Conservation (phyloP, 2,888 invertebrate genomes). For the Mystacides longicornis region DNA sequence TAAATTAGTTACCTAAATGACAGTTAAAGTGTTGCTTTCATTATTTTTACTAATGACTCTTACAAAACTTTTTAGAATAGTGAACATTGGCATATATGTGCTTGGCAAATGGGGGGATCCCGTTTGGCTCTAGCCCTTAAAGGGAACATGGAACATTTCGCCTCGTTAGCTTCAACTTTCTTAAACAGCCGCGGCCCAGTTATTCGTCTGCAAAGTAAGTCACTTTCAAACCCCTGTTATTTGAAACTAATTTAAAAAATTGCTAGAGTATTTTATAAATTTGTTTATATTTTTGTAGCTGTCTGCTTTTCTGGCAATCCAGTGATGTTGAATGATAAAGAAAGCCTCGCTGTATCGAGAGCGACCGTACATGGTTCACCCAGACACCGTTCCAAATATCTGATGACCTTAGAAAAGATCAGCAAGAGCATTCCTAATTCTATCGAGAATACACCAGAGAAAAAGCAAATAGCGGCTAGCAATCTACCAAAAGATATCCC, state of each 20-base stretch:
- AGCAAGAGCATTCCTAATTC: slow-evolving; percentile 10
- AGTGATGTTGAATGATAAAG: slow-evolving; percentile 30
- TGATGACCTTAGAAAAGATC: slow-evolving; percentile 21
- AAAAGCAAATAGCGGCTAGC: not conserved
- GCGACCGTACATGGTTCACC: slow-evolving; percentile 24
- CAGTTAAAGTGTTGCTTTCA: too few relatives aligned
- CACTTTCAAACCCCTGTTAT: too few relatives aligned
- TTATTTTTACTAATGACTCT: too few relatives aligned
- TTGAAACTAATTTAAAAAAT: too few relatives aligned
- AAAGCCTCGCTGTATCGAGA: slow-evolving; percentile 20
- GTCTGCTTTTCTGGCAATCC: slow-evolving; percentile 53
- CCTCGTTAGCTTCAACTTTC: slow-evolving; percentile 20
- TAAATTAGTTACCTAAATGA: too few relatives aligned
- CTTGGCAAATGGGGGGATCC: slow-evolving; percentile 22
- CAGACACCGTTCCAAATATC: slow-evolving; percentile 22
- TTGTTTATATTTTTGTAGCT: slow-evolving; percentile 38
- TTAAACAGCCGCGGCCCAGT: slow-evolving; percentile 20
- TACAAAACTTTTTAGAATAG: slow-evolving; percentile 19
- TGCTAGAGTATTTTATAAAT: too few relatives aligned
- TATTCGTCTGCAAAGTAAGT: slow-evolving; percentile 21
- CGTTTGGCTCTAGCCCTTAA: slow-evolving; percentile 21
- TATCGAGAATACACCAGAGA: slow-evolving; percentile 8
- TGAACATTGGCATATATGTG: slow-evolving; percentile 21
- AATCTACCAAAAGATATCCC: not conserved
- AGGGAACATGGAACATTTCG: slow-evolving; percentile 21